Base-by-base conservation (phyloP, 2,888 invertebrate genomes). In the Cristatella mucedo region DNA sequence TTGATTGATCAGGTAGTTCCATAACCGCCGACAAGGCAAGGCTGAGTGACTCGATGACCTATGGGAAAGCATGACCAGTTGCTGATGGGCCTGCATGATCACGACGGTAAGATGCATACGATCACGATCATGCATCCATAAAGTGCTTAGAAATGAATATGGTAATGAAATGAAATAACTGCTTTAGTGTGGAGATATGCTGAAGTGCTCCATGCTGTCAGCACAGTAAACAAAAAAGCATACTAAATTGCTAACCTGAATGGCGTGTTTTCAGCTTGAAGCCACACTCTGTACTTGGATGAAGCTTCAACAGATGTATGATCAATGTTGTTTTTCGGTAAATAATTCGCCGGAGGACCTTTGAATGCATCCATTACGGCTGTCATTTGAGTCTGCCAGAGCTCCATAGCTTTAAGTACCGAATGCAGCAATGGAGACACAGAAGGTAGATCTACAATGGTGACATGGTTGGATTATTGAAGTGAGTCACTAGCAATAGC, bases 261-360 rank as follows among this genome's bases (percentile, higher is more conserved):
- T 18, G 97, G 97, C 1, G 93, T 93, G 61, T 97, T 95, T 50
- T 80, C 78, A 51, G 82, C 82, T 53, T 91, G 89, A 49, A 93
- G 68, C 33, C 95, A 71, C 56, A 86, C 82, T 53, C 83, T 76
- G 68, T 91, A 91, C 68, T 89, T 93, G 58, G 84, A 80, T 32
- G 86, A 78, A 21, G 87, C 81, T 3, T 68, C 69, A 26, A 55
- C 51, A 16, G 48, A 41, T 21, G 63, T 73, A n/a, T 45, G 44
- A 36, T 64, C 60, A 46, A 85, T 76, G 62, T 80, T 82, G 63
- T 86, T 83, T 21, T 86, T 85, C 6, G 89, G 84, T 54, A 93
- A 83, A 65, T 80, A 91, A 68, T 84, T 80, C 0, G 73, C 70
- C 2, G 83, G 76, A 31, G 31, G 31, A n/a, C 83, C 77, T 4